Percentiles rank a stretch among this genome's conserved stretches.
Evolutionary conservation across 92 coral and sea anemone species (phyloP).

Genomic region (Chrysogorgia sp.): DNA sequence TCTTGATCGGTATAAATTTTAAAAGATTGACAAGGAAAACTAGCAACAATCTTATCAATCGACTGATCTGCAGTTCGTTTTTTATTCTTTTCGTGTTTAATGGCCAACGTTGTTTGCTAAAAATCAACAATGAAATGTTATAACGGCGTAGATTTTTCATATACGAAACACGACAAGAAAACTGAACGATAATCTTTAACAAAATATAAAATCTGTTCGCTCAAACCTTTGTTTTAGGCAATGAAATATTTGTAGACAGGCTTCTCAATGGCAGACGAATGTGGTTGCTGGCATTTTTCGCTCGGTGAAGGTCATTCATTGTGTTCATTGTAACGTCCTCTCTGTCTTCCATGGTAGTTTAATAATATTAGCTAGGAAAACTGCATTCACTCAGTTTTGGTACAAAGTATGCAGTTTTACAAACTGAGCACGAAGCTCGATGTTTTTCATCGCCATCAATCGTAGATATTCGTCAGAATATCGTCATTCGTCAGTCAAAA

Average conservation of each 20-base stretch:
- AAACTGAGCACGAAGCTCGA: background rate
- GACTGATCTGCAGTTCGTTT: slow-evolving; percentile 71
- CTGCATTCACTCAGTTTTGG: background rate
- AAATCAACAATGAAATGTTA: background rate
- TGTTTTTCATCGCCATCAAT: slow-evolving; percentile 18
- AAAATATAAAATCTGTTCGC: background rate
- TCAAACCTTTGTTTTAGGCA: slow-evolving; percentile 23
- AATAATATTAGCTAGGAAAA: background rate
- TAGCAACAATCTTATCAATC: slow-evolving; percentile 68
- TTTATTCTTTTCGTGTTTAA: slow-evolving; percentile 58
- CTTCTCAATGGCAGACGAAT: slow-evolving; percentile 22
- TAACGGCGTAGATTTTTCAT: background rate
- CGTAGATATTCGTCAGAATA: background rate
- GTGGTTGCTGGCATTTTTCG: slow-evolving; percentile 28
- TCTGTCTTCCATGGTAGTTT: slow-evolving; percentile 21
- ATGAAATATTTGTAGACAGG: slow-evolving; percentile 14
- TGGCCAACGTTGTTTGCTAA: slow-evolving; percentile 12
- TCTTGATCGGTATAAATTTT: slow-evolving; percentile 79
- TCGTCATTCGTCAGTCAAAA: slow-evolving; percentile 2
- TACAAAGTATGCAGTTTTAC: background rate
- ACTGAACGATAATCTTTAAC: too few relatives aligned
- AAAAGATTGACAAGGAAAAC: slow-evolving; percentile 65
- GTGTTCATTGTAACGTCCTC: background rate
- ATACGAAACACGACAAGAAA: too few relatives aligned
- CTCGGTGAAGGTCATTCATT: slow-evolving; percentile 19